These are phyloP conservation scores for Plestiodon gilberti DNA, from an alignment of 2,113 vertebrate genomes.

Conservation along the genomic window DNA sequence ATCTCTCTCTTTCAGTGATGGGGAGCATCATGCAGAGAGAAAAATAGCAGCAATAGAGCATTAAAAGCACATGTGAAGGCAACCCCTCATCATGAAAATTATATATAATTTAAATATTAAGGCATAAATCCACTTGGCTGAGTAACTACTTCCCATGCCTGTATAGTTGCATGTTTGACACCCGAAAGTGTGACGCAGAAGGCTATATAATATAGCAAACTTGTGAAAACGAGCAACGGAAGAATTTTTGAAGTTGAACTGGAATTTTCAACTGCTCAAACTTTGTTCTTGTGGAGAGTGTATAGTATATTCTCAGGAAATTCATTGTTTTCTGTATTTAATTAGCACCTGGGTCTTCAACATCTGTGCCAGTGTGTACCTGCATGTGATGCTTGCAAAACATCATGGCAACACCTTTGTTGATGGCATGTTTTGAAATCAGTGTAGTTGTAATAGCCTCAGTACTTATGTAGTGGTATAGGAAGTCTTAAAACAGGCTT, in stretches of 20 bases:
- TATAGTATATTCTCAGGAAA: not conserved
- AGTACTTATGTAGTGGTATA: not conserved
- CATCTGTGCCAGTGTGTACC: not conserved
- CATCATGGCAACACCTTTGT: not conserved
- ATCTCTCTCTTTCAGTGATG: not conserved
- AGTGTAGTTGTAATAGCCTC: not conserved
- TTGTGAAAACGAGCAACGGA: not conserved
- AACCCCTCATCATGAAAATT: not conserved
- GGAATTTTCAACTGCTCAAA: not conserved
- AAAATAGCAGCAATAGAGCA: not conserved
- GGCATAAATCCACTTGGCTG: not conserved
- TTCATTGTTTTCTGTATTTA: slow-evolving; percentile 22
- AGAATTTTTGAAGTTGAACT: not conserved
- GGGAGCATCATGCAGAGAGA: not conserved
- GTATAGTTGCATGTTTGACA: not conserved
- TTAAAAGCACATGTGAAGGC: not conserved
- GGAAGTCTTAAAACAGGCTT: not conserved
- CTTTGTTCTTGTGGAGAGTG: not conserved
- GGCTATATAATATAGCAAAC: not conserved
- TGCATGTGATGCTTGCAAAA: not conserved
- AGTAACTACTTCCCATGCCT: not conserved
- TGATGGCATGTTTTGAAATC: not conserved
- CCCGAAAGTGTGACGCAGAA: no score
- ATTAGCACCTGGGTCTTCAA: slow-evolving; percentile 1
- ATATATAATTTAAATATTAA: not conserved